Conservation (phyloP, 1,140 invertebrate genomes). For the Maniola jurtina region DNA sequence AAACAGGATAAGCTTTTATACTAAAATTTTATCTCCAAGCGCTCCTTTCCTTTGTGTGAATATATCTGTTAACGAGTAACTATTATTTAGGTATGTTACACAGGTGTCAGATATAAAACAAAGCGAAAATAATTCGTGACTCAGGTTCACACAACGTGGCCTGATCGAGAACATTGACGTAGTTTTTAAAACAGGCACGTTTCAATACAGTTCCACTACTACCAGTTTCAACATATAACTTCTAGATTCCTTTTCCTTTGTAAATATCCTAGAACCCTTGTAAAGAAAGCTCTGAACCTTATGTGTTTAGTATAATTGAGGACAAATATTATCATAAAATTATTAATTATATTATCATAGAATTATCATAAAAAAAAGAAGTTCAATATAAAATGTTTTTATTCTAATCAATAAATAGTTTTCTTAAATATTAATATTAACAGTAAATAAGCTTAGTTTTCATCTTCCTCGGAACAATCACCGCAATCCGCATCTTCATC, state of each 20-base stretch:
- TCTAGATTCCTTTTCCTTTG: too few species aligned
- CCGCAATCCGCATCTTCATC: constrained; percentile 36
- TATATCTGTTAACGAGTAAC: constrained; percentile 35
- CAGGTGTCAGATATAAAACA: constrained; percentile 42
- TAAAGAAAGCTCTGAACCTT: too few species aligned
- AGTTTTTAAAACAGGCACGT: not conserved
- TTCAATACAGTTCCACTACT: not conserved
- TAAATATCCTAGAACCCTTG: too few species aligned
- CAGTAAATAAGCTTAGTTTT: constrained; percentile 22
- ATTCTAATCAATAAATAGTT: not conserved
- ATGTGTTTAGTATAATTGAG: too few species aligned
- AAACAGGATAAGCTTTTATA: constrained; percentile 35
- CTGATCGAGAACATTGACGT: constrained; percentile 5
- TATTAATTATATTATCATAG: too few species aligned
- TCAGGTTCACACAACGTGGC: constrained; percentile 21
- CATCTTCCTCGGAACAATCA: constrained; percentile 36
- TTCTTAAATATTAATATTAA: constrained; percentile 4
- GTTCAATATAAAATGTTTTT: not conserved
- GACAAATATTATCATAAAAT: too few species aligned
- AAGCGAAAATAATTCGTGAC: constrained; percentile 32
- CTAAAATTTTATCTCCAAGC: constrained; percentile 33
- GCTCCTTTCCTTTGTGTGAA: constrained; percentile 33
- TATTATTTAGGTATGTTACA: constrained; percentile 28
- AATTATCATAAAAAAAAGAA: not conserved
- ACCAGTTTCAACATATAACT: not conserved